A percentile compares a stretch with the other conserved stretches of the same genome.
phyloP scores from a whole-genome alignment of 2,888 invertebrate species.

The Nemotelus pantherinus region DNA sequence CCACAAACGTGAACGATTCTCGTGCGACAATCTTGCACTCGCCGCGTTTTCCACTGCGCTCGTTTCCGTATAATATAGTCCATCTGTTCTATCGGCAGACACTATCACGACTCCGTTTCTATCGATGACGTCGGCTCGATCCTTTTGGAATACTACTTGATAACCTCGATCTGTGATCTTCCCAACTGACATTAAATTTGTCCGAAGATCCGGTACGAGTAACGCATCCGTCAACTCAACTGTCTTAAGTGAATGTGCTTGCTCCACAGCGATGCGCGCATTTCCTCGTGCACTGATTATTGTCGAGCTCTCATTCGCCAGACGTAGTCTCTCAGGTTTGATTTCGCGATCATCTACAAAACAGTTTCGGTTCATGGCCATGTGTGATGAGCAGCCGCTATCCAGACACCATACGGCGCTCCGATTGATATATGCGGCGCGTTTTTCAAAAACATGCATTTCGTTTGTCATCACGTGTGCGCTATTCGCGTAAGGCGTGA shows the following conservation, averaged over 20 bases:
- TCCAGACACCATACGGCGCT: not conserved
- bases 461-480: too few relatives aligned
- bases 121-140: too few relatives aligned
- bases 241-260: not conserved
- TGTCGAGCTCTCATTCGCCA: not conserved
- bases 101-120: too few relatives aligned
- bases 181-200: constrained; percentile 24
- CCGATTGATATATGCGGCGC: not conserved
- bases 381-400: too few relatives aligned
- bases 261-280: not conserved
- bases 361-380: not conserved
- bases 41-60: too few relatives aligned
- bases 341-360: not conserved
- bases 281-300: constrained; percentile 6
- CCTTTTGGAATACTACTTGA: not conserved
- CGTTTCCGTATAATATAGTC: too few relatives aligned
- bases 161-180: constrained; percentile 20
- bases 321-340: too few relatives aligned
- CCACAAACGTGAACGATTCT: too few relatives aligned
- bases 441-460: too few relatives aligned
- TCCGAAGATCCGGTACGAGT: constrained; percentile 31
- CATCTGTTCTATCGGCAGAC: too few relatives aligned
- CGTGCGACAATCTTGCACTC: too few relatives aligned
- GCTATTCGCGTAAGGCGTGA: too few relatives aligned
- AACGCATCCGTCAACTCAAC: constrained; percentile 5